Evolutionary conservation across 2,113 vertebrate genomes (phyloP).

Genomic region (Crotophaga sulcirostris): DNA sequence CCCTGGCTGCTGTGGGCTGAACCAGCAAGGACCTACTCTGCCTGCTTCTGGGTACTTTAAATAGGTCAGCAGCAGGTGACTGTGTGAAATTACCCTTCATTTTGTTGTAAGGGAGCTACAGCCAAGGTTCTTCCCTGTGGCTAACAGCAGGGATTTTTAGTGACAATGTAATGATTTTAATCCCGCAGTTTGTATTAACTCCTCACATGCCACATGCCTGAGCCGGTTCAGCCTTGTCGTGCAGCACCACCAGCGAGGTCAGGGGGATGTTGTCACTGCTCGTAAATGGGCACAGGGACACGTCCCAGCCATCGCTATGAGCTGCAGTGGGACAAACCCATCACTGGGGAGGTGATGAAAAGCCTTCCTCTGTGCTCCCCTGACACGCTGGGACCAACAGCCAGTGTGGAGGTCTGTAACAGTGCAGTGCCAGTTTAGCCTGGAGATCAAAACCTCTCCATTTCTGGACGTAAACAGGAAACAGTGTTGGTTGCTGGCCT

Average conservation of each 20-base stretch:
- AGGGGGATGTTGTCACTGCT: not conserved
- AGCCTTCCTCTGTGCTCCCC: not conserved
- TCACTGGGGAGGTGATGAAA: accelerated
- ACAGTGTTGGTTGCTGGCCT: accelerated
- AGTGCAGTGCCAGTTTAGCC: not conserved
- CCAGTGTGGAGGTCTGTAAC: accelerated
- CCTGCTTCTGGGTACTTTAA: not conserved
- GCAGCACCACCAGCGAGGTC: not conserved
- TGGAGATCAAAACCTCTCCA: not conserved
- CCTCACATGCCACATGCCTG: accelerated
- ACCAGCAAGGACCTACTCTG: not conserved
- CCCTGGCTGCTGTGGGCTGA: not conserved
- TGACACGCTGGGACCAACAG: not conserved
- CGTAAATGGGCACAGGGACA: accelerated
- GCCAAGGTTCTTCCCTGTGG: not conserved
- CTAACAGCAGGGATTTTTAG: conserved; percentile 40
- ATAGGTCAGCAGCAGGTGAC: conserved; percentile 61
- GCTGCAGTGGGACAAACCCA: not conserved
- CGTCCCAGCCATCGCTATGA: accelerated
- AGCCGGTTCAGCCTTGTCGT: not conserved
- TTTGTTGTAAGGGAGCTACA: conserved; percentile 40
- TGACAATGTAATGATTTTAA: conserved; percentile 24
- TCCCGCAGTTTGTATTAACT: conserved; percentile 44
- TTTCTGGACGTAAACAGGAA: not conserved
- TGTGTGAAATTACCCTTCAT: conserved; percentile 51